Evolutionary conservation across 1,140 invertebrate genomes (phyloP), one percentile per base, ranked within the genome.

Genomic region (Pseudomyrmex sp.): DNA sequence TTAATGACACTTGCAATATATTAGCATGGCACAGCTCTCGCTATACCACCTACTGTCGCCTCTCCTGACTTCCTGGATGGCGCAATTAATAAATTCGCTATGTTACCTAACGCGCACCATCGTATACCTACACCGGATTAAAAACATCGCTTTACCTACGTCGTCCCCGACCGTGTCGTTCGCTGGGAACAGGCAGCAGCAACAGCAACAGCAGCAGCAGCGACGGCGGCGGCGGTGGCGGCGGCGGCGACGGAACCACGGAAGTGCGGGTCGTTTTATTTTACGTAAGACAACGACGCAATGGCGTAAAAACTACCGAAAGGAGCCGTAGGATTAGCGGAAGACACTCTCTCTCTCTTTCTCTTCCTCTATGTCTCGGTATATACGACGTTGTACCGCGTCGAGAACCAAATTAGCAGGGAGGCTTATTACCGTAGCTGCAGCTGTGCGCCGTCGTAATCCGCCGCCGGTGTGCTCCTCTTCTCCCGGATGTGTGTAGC

Each of bases 381-480:
- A n/a, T 79, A 58, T 61, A 23, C 44, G 13, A 56, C 59, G 72
- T 46, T 58, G 65, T 83, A 72, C 20, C 26, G 23, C 54, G 72
- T 20, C 63, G 73, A 62, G 69, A 58, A 86, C 76, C 89, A 86
- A 88, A 91, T 89, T 91, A 91, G 85, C 83, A 74, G 75, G 52
- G 87, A 68, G 85, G 89, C 89, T 91, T 91, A 91, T 91, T 90
- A 91, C 84, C 82, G 65, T 46, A 52, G 63, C 72, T 82, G 85
- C 90, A 91, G 90, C 90, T 91, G 91, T 83, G 88, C 80, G 48
- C 74, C 75, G 44, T 84, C 62, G 73, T 91, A 91, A 91, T 90
- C 90, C 86, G 61, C 90, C 87, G 63, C 66, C 69, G 58, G 50
- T 52, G 50, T 52, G 59, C 61, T 86, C 82, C 52, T 75, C 82